Evolutionary conservation across 2,888 invertebrate species (phyloP).

Genomic region (Microctonus hyperodae): DNA sequence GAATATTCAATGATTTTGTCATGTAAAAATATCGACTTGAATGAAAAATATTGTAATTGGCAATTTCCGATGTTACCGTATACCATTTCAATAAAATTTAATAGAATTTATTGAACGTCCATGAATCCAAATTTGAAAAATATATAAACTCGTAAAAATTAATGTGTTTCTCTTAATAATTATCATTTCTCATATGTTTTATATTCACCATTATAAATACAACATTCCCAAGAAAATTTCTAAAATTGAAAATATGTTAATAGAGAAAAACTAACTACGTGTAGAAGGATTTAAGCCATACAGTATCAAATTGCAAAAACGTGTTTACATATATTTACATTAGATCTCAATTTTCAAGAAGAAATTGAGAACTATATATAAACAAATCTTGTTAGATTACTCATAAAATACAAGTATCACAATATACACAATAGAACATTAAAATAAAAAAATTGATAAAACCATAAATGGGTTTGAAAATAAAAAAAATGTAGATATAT

Average conservation of each 20-base stretch:
- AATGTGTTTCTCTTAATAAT: conserved; percentile 30
- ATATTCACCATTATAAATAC: not conserved
- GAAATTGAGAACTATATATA: not conserved
- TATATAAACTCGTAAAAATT: conserved; percentile 24
- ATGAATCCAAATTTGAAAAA: conserved; percentile 30
- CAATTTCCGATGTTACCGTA: conserved; percentile 33
- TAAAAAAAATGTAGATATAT: not conserved
- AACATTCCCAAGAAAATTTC: not conserved
- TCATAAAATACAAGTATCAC: no score
- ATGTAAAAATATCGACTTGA: conserved; percentile 30
- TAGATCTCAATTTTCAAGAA: conserved; percentile 6
- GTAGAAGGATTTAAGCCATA: no score
- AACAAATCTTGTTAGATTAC: not conserved
- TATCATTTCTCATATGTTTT: conserved; percentile 2
- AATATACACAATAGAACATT: no score
- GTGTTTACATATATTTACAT: not conserved
- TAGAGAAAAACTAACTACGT: not conserved
- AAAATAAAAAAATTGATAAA: not conserved
- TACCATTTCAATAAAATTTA: conserved; percentile 1
- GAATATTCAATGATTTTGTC: not conserved
- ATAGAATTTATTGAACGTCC: conserved; percentile 31
- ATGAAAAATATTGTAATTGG: conserved; percentile 36
- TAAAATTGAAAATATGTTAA: not conserved
- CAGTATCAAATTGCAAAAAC: conserved; percentile 13
- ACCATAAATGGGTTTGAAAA: not conserved